Evolutionary conservation across 2,113 vertebrate species (phyloP), one percentile per base, ranked within the genome.

Genomic region (Lophius piscatorius): DNA sequence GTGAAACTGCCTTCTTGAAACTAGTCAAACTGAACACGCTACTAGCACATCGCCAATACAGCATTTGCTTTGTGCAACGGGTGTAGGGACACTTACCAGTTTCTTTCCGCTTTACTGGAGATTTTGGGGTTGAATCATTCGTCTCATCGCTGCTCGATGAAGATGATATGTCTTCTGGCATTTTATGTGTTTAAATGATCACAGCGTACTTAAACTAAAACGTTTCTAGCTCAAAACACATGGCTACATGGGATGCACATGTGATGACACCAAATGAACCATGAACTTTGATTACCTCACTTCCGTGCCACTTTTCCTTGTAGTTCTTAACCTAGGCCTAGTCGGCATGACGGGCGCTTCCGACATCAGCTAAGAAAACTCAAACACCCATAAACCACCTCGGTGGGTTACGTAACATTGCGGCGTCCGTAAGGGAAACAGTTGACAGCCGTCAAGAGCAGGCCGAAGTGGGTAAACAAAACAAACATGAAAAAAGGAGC

Each of bases 381-480:
- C 38, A 1, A 67, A 34, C 29, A 1, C 81, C 84, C 86, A 87
- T 0, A 81, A 81, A 80, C 35, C 86, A 57, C 29, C 36, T 3
- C n/a, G 20, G 2, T 0, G 0, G 23, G 16, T 85, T 87, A 82
- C 79, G 84, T 84, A 84, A 88, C 55, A 55, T 51, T 6, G n/a
- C 14, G 48, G 51, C 59, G 73, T 71, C 65, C 24, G 57, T 70
- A 9, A 34, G 57, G 48, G 50, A 63, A 80, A 70, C 77, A 14
- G 61, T 71, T 85, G 82, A 88, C 87, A 80, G 76, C 64, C 44
- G 70, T 2, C 20, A 26, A 45, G 65, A 70, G 46, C 41, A 80
- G 84, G 86, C 82, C 86, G 57, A 48, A 77, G 69, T 62, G 73
- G 79, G 77, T 77, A 84, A 88, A 88, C 88, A 87, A 81, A 82